Evolutionary conservation across 2,797 vertebrate species (phyloP), one percentile per base, ranked within the genome.

Genomic region (Hapalemur alaotrensis): DNA sequence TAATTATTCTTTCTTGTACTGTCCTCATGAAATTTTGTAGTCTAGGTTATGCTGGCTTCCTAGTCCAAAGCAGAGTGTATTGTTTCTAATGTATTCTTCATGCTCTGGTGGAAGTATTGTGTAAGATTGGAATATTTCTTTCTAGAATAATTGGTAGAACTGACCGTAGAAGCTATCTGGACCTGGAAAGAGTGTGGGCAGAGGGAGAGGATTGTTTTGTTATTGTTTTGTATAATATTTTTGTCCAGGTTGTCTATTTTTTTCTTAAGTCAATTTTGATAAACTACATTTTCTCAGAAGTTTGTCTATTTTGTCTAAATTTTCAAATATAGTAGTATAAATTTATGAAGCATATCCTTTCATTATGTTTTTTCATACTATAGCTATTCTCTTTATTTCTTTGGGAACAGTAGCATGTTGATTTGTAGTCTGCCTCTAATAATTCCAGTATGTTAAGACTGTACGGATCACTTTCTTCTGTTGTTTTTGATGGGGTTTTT

Each of bases 201-300:
- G n/a, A 32, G 28, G 43, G 43, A 48, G 28, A 48, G 32, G n/a
- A 67, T 65, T 35, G 65, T 67, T n/a, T 67, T 93, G 25, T 93
- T 70, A 23, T 61, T 76, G 50, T 43, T 81, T 93, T 61, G 15
- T 73, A 28, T 61, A 28, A 13, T 69, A 43, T 89, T 93, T 95
- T 81, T 94, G 35, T 76, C 20, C 54, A 92, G 41, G 38, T 83
- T 78, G 54, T 70, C 59, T 87, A 0, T 20, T 22, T 91, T 78
- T 91, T 88, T 73, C 46, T 96, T 87, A 87, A 61, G 23, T 84
- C 63, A 89, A 13, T 84, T 96, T 94, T 35, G n/a, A 4, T 79
- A 78, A 70, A 12, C 48, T 87, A 72, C 4, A 35, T 84, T 89
- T 94, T 72, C 38, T 30, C 41, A 48, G 69, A 88, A 57, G 14